Conservation (phyloP, 2,113 vertebrate species). For the Toxotes chatareus region DNA sequence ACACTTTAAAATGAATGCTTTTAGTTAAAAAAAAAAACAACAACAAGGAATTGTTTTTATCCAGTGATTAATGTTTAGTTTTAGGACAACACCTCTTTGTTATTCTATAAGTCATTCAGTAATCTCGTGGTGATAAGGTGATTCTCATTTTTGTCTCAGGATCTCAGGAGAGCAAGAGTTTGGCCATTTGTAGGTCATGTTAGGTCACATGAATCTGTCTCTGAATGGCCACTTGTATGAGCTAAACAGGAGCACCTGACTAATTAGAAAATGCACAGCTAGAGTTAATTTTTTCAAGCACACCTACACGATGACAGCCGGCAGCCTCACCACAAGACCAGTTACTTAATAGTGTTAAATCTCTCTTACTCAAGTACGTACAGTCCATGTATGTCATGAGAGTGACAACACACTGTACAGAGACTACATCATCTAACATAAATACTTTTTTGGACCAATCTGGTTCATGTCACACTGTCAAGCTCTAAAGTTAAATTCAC, state of each 20-base stretch:
- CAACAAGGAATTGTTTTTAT: not conserved
- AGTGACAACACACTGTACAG: too few species aligned
- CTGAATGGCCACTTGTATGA: not conserved
- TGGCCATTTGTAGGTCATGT: not conserved
- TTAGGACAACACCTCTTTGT: not conserved
- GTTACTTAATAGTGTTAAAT: not conserved
- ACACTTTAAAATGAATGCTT: not conserved
- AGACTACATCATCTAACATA: not conserved
- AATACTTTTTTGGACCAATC: not conserved
- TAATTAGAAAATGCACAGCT: not conserved
- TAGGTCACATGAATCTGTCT: not conserved
- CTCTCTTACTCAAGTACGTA: not conserved
- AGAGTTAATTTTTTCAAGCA: not conserved
- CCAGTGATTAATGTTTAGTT: not conserved
- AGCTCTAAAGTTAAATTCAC: too few species aligned
- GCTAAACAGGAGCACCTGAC: constrained; percentile 1
- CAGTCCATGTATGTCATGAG: too few species aligned
- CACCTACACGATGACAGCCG: not conserved
- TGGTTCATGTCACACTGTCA: not conserved
- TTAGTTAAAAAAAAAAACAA: not conserved
- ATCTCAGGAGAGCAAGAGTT: not conserved
- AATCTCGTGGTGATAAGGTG: not conserved
- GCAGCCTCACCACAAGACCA: not conserved
- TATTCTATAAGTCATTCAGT: not conserved
- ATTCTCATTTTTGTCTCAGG: not conserved